Base-by-base conservation (phyloP, 2,113 vertebrate genomes). In the Theristicus caerulescens region DNA sequence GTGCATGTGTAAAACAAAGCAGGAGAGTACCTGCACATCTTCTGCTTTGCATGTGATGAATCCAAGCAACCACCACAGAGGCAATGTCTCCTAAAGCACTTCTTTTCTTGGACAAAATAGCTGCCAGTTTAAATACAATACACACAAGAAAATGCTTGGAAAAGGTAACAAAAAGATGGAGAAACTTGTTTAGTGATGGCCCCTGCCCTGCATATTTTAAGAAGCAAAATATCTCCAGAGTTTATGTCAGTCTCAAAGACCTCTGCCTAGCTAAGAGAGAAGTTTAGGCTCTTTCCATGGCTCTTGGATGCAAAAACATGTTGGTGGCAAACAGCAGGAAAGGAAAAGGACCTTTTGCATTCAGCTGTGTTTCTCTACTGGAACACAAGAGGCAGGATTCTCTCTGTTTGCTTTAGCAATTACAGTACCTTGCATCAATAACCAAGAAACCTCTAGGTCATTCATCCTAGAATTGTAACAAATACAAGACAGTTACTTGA, bases 61-160 rank as follows among this genome's bases (percentile, higher is more conserved):
- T 88, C 73, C 93, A 90, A 71, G 92, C 83, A 97, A 85, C 71
- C 64, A 82, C 51, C 84, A 66, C 78, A 51, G 44, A 78, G 74
- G 26, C 29, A 72, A 10, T 4, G 17, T 59, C 42, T 86, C 55
- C 55, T n/a, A 32, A 72, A 82, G 4, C 12, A 67, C 70, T 96
- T 86, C 49, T 93, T 93, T 88, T 93, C 82, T 87, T 94, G 83
- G 58, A 93, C 67, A 94, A 90, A 93, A 54, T n/a, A 79, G 46
- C 82, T 70, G 61, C 54, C n/a, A 51, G 58, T 67, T 97, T 86
- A 52, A 44, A 38, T 15, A 20, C 1, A 7, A 51, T 55, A 64
- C 29, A 9, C 0, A 2, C 20, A 21, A 55, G 61, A 67, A 90
- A 81, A 82, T 25, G 8, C 10, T 54, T 69, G 36, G 3, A 70